Conservation (phyloP, 2,797 vertebrate genomes). For the Muscicapa striata region DNA sequence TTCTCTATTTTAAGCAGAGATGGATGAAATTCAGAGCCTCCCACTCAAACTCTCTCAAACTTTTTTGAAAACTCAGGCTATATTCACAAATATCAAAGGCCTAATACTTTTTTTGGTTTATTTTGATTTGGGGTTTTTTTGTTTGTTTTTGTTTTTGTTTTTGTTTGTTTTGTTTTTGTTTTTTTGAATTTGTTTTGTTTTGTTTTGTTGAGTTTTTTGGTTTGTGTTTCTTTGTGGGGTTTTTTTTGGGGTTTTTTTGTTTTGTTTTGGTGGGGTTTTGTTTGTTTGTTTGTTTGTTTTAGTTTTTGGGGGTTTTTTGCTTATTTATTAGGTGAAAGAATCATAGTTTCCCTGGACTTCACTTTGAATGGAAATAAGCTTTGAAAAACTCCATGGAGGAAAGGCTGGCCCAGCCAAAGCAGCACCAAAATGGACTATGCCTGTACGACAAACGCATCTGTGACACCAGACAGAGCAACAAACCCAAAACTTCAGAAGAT, state of each 20-base stretch:
- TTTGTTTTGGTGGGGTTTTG: not conserved
- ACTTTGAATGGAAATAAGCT: not conserved
- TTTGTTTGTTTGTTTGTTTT: too few relatives aligned
- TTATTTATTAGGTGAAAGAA: not conserved
- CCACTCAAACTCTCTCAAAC: not conserved
- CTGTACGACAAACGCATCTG: not conserved
- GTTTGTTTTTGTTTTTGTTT: not conserved
- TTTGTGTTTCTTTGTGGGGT: not conserved
- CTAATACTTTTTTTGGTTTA: too few relatives aligned
- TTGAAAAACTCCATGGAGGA: not conserved
- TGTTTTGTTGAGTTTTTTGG: too few relatives aligned
- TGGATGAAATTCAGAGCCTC: not conserved
- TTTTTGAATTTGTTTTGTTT: not conserved
- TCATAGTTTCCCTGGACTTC: not conserved
- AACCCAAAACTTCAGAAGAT: not conserved
- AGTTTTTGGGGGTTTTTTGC: not conserved
- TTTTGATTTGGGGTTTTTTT: not conserved
- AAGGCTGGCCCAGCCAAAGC: not conserved
- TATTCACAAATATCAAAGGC: not conserved
- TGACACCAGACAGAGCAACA: not conserved
- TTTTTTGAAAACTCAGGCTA: not conserved
- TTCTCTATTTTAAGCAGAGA: conserved; percentile 24
- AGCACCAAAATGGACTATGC: not conserved
- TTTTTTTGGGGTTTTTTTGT: too few relatives aligned
- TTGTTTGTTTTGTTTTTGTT: not conserved